Percentiles rank a stretch among this genome's conserved stretches.
These are phyloP conservation scores for Aricia agestis DNA, from an alignment of 1,140 invertebrate species.

Conservation along the genomic window DNA sequence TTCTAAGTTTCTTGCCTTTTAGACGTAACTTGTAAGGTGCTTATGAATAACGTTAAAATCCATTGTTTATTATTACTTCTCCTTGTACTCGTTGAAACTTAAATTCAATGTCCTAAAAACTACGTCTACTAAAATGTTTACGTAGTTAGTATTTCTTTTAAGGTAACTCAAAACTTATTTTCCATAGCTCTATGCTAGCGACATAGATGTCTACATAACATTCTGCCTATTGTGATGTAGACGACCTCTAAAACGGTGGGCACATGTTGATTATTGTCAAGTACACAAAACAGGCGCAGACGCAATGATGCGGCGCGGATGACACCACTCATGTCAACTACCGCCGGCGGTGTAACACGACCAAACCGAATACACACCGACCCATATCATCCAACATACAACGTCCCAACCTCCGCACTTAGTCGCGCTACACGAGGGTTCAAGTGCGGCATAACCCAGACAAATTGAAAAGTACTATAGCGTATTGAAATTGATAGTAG, in stretches of 20 bases:
- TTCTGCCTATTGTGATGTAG: background rate
- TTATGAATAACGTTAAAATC: too few relatives aligned
- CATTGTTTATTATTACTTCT: too few relatives aligned
- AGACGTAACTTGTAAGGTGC: too few relatives aligned
- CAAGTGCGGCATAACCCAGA: conserved; percentile 36
- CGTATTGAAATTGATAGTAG: background rate
- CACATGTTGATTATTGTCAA: conserved; percentile 38
- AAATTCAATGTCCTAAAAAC: too few relatives aligned
- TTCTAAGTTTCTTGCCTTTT: too few relatives aligned
- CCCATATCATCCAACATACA: background rate
- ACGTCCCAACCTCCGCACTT: conserved; percentile 23
- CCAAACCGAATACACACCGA: conserved; percentile 15
- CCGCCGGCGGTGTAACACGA: conserved; percentile 31
- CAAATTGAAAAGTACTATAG: conserved; percentile 34
- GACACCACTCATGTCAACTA: conserved; percentile 50
- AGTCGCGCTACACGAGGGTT: conserved; percentile 28
- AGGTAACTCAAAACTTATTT: too few relatives aligned
- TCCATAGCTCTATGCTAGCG: too few relatives aligned
- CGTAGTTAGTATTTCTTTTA: too few relatives aligned
- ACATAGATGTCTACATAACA: background rate
- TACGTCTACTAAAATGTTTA: too few relatives aligned
- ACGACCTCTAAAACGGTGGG: background rate
- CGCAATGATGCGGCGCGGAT: conserved; percentile 52
- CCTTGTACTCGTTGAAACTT: too few relatives aligned
- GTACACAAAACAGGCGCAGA: conserved; percentile 52